Evolutionary conservation across 2,113 vertebrate genomes (phyloP), one percentile per base, ranked within the genome.

Genomic region (Mormoops blainvillei): DNA sequence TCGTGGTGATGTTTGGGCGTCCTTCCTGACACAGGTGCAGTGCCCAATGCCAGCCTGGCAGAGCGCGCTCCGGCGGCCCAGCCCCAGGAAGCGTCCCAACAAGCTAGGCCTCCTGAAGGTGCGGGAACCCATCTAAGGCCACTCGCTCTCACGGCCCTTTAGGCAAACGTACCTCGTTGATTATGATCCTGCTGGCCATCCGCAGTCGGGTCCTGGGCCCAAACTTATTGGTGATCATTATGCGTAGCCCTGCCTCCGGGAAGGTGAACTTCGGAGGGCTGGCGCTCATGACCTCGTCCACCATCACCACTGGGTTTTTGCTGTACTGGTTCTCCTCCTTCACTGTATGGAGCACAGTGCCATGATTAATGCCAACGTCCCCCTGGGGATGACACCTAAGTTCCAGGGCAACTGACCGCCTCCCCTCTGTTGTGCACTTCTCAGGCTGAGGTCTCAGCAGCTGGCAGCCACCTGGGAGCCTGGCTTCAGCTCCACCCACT

Each of bases 141-240:
- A 3, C 71, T 4, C 7, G 41, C 41, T 2, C 71, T 73, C 71
- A 3, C 41, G 41, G 41, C 31, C 41, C 52, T 38, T 20, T 3
- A 81, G 38, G 89, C 13, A 14, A 52, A 95, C 97, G 0, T 97
- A 99, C 99, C 99, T 99, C 99, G 0, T 99, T 99, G 86, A 99
- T 99, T 95, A 99, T 99, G 96, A 99, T 99, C 81, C 99, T 98
- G 97, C 99, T 99, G 73, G 99, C 99, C 99, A 99, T 99, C 41
- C 99, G 98, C 93, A 99, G 99, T 0, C 99, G 99, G 45, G 99
- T 99, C 97, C 99, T 99, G 77, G 99, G 99, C 91, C 99, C 99
- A 81, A 99, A 99, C 74, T 99, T 99, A 93, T 99, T 99, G 33
- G 99, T 99, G 97, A 99, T 99, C 99, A 99, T 99, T 74, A 99